Base-by-base conservation (phyloP, 1,140 invertebrate genomes). In the Cyrtorhinus lividipennis region DNA sequence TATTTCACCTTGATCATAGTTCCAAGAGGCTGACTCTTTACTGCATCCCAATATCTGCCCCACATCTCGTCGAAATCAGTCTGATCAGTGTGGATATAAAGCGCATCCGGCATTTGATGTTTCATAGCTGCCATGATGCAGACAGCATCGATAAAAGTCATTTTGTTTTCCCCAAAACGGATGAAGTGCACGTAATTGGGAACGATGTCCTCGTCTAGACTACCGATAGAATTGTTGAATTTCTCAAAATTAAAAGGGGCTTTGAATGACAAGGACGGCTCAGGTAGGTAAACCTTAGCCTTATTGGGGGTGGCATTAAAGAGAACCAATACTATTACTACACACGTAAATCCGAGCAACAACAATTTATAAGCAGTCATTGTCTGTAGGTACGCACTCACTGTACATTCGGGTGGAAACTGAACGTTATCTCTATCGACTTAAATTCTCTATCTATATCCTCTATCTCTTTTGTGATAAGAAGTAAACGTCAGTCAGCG, bases 121-220 rank as follows among this genome's bases (percentile, higher is more conserved):
- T 66, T 62, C 18, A 68, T 61, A 1, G 64, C 67, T 1, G 66
- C 59, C 44, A 68, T 24, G 46, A 68, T 57, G 24, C 62, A 65
- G 1, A 68, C 62, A 2, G 61, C 44, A 22, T 66, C 61, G 13
- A 65, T 46, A 56, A 67, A 68, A 20, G 26, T 56, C 3, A 68
- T 59, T 5, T 62, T 30, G 3, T 20, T 5, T 12, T 62, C 24
- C 2, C 59, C 60, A 46, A 67, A 66, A 23, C 62, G 53, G 12
- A 69, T 8, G 30, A 67, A 67, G 38, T 69, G 68, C 13, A 69
- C 63, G 24, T 64, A 62, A 30, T 69, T 69, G 5, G 68, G 68
- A 18, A 69, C 65, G 3, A 69, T 69, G 27, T 68, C 63, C 15
- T 63, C 64, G 23, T 65, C 53, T 15, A 20, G 12, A 2, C 30